Evolutionary conservation across 2,888 invertebrate species (phyloP).

Genomic region (Empis stercorea): DNA sequence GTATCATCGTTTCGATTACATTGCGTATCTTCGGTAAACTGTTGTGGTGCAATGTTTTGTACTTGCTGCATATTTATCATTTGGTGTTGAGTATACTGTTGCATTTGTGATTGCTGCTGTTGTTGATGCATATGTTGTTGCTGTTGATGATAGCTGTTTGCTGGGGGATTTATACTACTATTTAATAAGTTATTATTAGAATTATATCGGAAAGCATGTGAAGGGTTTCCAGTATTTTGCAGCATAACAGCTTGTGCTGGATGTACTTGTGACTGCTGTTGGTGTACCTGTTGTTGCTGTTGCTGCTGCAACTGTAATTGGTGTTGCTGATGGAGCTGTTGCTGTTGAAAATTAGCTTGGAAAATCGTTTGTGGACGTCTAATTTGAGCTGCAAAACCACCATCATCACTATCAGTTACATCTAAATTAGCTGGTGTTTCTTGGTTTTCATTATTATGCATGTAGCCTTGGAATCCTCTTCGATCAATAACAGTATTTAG

Average conservation of each 20-base stretch:
- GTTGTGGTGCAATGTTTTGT: too few species aligned
- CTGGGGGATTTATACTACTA: too few species aligned
- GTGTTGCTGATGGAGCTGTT: constrained; percentile 5
- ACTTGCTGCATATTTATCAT: background rate
- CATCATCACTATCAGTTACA: constrained; percentile 46
- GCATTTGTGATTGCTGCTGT: background rate
- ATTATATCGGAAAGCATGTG: too few species aligned
- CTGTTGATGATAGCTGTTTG: background rate
- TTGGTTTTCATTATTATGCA: constrained; percentile 29
- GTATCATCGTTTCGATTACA: background rate
- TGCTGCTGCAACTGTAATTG: constrained; percentile 10
- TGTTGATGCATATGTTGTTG: background rate
- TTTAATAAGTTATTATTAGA: too few species aligned
- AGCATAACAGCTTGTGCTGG: background rate
- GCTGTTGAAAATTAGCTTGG: constrained; percentile 1
- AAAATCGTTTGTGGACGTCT: constrained; percentile 13
- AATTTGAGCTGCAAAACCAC: constrained; percentile 38
- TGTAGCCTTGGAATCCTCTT: constrained; percentile 10
- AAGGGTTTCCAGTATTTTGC: too few species aligned
- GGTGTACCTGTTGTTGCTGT: too few species aligned
- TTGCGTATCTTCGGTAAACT: too few species aligned
- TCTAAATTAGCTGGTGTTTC: constrained; percentile 48
- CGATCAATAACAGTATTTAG: constrained; percentile 25
- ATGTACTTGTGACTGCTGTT: constrained; percentile 1
- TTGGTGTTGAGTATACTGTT: background rate